Evolutionary conservation across 2,888 invertebrate species (phyloP).

Genomic region (Papilio elwesi): DNA sequence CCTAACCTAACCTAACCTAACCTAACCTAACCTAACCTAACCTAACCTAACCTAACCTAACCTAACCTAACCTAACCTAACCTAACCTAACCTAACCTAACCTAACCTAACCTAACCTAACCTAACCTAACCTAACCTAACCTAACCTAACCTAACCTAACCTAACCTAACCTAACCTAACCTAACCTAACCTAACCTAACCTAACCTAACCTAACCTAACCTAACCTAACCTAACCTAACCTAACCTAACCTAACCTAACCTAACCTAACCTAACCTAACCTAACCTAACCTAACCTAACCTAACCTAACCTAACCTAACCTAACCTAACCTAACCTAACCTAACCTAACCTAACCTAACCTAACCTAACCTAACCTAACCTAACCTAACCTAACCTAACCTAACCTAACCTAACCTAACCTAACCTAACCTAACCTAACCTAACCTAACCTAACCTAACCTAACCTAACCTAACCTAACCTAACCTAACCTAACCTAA

Average conservation of each 20-base stretch:
- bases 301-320: constrained; percentile 27
- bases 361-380: constrained; percentile 28
- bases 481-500: constrained; percentile 28
- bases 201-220: constrained; percentile 30
- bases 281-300: constrained; percentile 25
- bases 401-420: constrained; percentile 28
- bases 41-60: constrained; percentile 32
- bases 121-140: constrained; percentile 30
- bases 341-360: constrained; percentile 27
- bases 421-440: constrained; percentile 28
- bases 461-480: constrained; percentile 28
- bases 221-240: constrained; percentile 28
- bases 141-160: constrained; percentile 27
- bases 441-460: constrained; percentile 28
- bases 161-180: constrained; percentile 29
- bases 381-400: constrained; percentile 28
- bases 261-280: constrained; percentile 27
- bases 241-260: constrained; percentile 27
- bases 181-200: constrained; percentile 31
- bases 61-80: constrained; percentile 33
- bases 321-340: constrained; percentile 22
- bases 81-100: constrained; percentile 29
- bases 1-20: constrained; percentile 28
- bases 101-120: constrained; percentile 33
- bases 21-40: constrained; percentile 25